These are phyloP conservation scores for Erebia epiphron DNA, from an alignment of 2,888 invertebrate species.

Conservation along the genomic window DNA sequence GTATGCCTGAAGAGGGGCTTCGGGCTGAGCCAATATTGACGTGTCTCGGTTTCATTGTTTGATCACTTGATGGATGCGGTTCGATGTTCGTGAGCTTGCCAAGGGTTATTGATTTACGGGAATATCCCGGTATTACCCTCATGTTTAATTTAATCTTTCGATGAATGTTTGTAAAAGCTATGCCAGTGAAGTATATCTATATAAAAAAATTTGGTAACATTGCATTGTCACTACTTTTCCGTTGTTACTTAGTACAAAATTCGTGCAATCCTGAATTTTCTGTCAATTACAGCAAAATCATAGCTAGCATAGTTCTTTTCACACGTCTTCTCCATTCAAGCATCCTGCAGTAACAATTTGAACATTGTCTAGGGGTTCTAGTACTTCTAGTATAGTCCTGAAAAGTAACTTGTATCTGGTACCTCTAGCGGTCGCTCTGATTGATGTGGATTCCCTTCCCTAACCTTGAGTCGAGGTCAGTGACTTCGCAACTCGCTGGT, in stretches of 20 bases:
- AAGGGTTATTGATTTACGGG: conserved; percentile 31
- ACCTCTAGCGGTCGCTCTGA: conserved; percentile 27
- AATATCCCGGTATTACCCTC: conserved; percentile 42
- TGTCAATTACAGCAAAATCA: background rate
- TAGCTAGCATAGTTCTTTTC: background rate
- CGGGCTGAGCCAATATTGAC: conserved; percentile 60
- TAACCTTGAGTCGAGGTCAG: conserved; percentile 73
- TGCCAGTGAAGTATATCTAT: too few species aligned
- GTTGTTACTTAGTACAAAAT: too few species aligned
- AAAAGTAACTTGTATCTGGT: background rate
- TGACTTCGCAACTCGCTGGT: conserved; percentile 60
- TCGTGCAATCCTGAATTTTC: background rate
- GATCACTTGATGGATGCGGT: conserved; percentile 69
- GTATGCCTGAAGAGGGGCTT: conserved; percentile 40
- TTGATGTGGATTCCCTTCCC: conserved; percentile 51
- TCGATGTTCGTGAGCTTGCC: conserved; percentile 46
- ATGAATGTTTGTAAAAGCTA: background rate
- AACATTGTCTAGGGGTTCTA: conserved; percentile 41
- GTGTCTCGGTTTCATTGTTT: conserved; percentile 66
- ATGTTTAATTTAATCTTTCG: conserved; percentile 36
- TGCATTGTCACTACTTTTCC: too few species aligned
- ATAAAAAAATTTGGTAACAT: too few species aligned
- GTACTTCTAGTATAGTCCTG: background rate
- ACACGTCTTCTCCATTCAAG: background rate
- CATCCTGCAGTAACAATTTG: background rate